Base-by-base conservation (phyloP, 2,113 vertebrate genomes). In the Scalopus aquaticus region DNA sequence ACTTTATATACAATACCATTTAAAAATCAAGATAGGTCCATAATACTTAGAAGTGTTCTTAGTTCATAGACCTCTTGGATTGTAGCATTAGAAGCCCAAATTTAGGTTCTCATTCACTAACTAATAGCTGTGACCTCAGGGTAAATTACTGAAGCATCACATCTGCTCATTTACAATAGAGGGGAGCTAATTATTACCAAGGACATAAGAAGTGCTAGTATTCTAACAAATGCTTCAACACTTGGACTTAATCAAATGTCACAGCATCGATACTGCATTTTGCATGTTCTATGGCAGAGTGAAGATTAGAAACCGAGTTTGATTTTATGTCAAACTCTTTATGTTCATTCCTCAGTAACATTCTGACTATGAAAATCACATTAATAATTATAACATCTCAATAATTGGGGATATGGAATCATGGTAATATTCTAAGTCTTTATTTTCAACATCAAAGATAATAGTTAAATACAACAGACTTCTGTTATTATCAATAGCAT, bases 221-320 rank as follows among this genome's bases (percentile, higher is more conserved):
- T 1, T 60, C 46, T 67, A 44, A 44, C 42, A 86, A 82, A 42
- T 42, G 35, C 10, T 82, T 91, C 28, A 91, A 86, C 67, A 85
- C 39, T 56, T 22, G 26, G 54, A 73, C 12, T 65, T 91, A 94
- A 91, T 76, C 69, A 83, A 92, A 80, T 88, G 22, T 46, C 67
- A 67, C 37, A 77, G 24, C 5, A 65, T 88, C 35, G 24, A 42
- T 87, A 22, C 30, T 90, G 64, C 89, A 24, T 80, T 88, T 60
- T 81, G 35, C n/a, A 12, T 26, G 28, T 88, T 69, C 76, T 78
- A 39, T 73, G 54, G 22, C 32, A 86, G 26, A 46, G 35, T 12
- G 65, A 62, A 85, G 17, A 91, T 51, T 49, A 82, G 54, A 78
- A 94, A n/a, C 15, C 44, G 42, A 81, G 39, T 35, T 56, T 87